phyloP scores from a whole-genome alignment of 2,113 vertebrate species.

The Elephas maximus region DNA sequence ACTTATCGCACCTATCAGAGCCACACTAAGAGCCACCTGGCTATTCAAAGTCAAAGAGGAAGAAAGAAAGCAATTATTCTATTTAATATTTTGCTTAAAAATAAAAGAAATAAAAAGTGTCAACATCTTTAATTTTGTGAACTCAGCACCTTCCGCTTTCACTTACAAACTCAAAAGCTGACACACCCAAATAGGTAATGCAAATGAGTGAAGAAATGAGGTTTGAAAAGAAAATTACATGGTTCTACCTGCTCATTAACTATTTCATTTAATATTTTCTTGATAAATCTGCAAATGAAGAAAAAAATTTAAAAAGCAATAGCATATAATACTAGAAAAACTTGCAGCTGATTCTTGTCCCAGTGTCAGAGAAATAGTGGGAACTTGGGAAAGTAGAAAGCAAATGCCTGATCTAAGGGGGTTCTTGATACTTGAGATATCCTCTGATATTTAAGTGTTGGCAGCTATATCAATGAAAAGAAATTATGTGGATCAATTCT shows the following conservation, averaged over 20 bases:
- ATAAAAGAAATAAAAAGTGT: background rate
- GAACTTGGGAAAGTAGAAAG: background rate
- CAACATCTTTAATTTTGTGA: background rate
- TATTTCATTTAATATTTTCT: background rate
- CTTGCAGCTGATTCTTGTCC: background rate
- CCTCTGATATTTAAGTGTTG: background rate
- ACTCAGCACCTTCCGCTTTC: background rate
- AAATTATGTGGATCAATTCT: background rate
- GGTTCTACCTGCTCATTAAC: background rate
- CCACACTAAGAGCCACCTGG: background rate
- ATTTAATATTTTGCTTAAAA: background rate
- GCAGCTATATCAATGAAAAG: background rate
- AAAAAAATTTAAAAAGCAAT: background rate
- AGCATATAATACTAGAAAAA: background rate
- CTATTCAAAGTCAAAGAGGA: background rate
- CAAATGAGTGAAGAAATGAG: background rate
- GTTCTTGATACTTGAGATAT: background rate
- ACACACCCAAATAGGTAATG: background rate
- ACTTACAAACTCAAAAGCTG: background rate
- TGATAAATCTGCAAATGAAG: background rate
- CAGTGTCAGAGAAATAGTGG: background rate
- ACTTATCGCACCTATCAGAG: background rate
- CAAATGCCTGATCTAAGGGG: background rate
- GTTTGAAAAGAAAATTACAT: background rate
- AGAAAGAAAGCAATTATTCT: background rate